phyloP scores from a whole-genome alignment of 2,113 vertebrate species.

The Odontophorus gujanensis region DNA sequence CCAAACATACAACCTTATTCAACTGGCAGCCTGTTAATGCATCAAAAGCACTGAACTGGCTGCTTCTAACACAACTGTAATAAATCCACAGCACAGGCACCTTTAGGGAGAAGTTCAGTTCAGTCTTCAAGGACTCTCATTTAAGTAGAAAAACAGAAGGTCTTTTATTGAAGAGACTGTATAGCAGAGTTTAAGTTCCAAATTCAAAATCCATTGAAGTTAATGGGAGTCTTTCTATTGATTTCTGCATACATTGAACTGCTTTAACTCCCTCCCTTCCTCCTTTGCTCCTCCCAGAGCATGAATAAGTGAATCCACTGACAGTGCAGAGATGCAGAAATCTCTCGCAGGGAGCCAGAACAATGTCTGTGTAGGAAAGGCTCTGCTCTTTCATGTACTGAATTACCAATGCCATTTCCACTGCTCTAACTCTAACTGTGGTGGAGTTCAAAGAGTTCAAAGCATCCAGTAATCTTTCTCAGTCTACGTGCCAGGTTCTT shows the following conservation, averaged over 20 bases:
- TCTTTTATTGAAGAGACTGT: neutral
- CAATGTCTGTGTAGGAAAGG: neutral
- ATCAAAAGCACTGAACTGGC: slow-evolving; percentile 17
- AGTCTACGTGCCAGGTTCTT: neutral
- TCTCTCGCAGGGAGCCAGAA: neutral
- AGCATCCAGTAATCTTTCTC: neutral
- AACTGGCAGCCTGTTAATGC: slow-evolving; percentile 28
- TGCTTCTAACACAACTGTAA: neutral
- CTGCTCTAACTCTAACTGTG: neutral
- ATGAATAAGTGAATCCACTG: neutral
- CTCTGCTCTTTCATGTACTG: neutral
- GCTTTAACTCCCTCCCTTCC: slow-evolving; percentile 8
- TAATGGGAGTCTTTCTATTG: neutral
- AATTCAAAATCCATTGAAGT: slow-evolving; percentile 9
- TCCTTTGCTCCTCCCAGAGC: neutral
- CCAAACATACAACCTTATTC: slow-evolving; percentile 44
- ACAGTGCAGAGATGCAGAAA: neutral
- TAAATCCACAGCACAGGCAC: slow-evolving; percentile 32
- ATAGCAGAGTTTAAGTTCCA: neutral
- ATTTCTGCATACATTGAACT: neutral
- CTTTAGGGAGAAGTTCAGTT: slow-evolving; percentile 31
- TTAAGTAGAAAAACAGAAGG: slow-evolving; percentile 44
- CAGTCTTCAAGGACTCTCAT: neutral
- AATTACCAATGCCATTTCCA: neutral
- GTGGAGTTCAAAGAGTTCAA: neutral